A percentile compares a stretch with the other conserved stretches of the same genome.
phyloP scores from a whole-genome alignment of 2,797 vertebrate species.

The Spheniscus humboldti region DNA sequence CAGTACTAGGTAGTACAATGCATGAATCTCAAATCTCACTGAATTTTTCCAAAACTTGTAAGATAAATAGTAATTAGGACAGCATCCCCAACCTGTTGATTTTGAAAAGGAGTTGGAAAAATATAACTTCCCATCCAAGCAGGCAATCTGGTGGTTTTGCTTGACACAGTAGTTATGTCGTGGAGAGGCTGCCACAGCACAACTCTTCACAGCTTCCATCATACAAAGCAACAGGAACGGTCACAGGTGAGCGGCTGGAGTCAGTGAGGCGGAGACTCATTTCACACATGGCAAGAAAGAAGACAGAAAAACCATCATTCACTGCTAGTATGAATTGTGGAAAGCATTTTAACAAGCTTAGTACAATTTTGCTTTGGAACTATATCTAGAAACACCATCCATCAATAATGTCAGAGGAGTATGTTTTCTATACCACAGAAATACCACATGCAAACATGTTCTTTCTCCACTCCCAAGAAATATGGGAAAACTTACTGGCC shows the following conservation, averaged over 20 bases:
- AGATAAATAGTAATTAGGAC: neutral
- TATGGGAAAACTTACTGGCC: neutral
- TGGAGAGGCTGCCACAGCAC: neutral
- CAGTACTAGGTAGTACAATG: neutral
- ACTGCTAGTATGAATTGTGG: neutral
- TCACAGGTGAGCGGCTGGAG: neutral
- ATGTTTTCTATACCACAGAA: neutral
- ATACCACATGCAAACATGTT: neutral
- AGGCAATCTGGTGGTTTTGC: neutral
- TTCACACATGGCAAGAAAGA: slow-evolving; percentile 35
- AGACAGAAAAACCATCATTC: slow-evolving; percentile 9
- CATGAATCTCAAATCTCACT: neutral
- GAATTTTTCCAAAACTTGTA: neutral
- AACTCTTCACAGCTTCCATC: neutral
- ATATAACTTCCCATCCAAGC: neutral
- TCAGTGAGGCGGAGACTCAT: slow-evolving; percentile 25
- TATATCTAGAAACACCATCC: neutral
- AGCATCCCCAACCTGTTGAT: neutral
- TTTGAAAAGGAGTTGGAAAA: neutral
- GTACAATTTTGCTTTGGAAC: neutral
- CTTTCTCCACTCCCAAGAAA: neutral
- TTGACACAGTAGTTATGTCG: neutral
- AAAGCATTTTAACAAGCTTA: neutral
- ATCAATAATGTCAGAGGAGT: neutral
- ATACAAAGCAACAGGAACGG: neutral